These are phyloP conservation scores for Psococerastis gibbosa DNA, from an alignment of 2,888 invertebrate species.

Conservation along the genomic window DNA sequence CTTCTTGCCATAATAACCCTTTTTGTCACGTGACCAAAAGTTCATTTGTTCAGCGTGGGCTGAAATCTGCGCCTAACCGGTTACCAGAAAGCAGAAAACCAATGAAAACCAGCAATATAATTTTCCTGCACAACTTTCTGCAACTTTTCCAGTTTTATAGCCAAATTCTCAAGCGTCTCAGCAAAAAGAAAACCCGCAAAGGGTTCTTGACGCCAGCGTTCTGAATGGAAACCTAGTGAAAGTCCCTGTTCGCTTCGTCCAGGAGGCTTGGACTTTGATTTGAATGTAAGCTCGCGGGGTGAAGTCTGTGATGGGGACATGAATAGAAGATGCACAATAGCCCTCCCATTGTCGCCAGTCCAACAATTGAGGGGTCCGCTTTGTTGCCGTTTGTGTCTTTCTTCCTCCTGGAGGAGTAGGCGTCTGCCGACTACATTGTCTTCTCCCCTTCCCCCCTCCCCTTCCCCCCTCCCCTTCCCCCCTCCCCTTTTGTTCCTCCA, in stretches of 20 bases:
- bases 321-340: background rate
- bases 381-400: conserved; percentile 10
- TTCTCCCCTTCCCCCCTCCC: conserved; percentile 1
- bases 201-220: no score
- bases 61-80: no score
- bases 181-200: no score
- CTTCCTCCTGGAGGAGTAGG: conserved; percentile 11
- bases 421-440: conserved; percentile 8
- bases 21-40: no score
- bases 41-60: no score
- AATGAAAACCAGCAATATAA: no score
- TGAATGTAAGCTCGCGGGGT: background rate
- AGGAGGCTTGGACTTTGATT: background rate
- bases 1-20: no score
- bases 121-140: no score
- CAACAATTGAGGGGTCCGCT: conserved; percentile 9
- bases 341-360: conserved; percentile 6
- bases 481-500: conserved; percentile 5
- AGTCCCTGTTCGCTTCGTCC: background rate
- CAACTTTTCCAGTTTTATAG: no score
- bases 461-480: background rate
- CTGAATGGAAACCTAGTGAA: background rate
- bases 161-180: no score
- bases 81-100: no score
- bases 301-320: background rate